Conservation (phyloP, 2,888 invertebrate species). For the Melitaea athalia region DNA sequence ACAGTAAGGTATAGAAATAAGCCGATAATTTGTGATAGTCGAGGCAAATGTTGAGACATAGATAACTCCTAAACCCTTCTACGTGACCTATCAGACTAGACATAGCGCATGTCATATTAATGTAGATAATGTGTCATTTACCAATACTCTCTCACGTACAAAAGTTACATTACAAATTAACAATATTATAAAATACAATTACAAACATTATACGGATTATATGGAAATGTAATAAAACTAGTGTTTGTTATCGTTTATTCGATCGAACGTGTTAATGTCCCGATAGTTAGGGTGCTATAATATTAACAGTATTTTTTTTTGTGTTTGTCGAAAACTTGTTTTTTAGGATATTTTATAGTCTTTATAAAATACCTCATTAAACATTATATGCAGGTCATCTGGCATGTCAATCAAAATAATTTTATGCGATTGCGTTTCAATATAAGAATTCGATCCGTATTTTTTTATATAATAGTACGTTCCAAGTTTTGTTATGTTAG, state of each 20-base stretch:
- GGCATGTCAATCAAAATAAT: no score
- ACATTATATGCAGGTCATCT: no score
- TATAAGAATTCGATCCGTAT: no score
- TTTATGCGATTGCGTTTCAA: no score
- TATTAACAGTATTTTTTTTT: neutral
- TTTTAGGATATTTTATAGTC: no score
- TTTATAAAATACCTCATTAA: no score
- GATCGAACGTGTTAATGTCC: no score
- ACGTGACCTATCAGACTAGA: conserved; percentile 37
- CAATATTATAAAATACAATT: conserved; percentile 3
- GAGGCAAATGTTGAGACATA: conserved; percentile 28
- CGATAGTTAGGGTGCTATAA: no score
- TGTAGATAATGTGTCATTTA: conserved; percentile 11
- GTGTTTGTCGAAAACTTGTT: no score
- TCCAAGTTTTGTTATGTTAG: no score
- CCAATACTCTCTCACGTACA: conserved; percentile 10
- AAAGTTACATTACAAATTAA: conserved; percentile 10
- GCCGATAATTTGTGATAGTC: conserved; percentile 9
- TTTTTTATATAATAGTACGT: no score
- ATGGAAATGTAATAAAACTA: neutral
- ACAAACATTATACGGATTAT: conserved; percentile 2
- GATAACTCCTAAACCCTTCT: conserved; percentile 22
- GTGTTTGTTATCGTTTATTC: no score
- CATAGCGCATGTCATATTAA: conserved; percentile 15
- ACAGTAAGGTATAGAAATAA: conserved; percentile 6